These are phyloP conservation scores for Morpho helenor DNA, from an alignment of 2,888 invertebrate species.

Conservation along the genomic window DNA sequence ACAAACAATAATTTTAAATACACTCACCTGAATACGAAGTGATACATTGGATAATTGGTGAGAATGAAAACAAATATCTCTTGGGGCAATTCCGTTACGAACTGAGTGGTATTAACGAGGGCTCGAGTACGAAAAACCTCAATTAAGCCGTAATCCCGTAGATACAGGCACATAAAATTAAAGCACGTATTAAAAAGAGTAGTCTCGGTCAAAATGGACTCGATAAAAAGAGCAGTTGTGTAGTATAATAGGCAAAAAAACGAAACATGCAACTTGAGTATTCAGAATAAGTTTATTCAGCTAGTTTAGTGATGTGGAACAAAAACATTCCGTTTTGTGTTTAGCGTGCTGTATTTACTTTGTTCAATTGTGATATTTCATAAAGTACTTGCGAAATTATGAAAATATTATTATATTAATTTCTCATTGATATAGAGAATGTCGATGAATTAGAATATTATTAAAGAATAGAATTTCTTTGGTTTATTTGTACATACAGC, in stretches of 20 bases:
- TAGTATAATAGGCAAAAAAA: slow-evolving; percentile 33
- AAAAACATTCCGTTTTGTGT: too few species aligned
- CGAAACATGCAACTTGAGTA: neutral
- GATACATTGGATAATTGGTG: slow-evolving; percentile 13
- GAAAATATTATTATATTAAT: too few species aligned
- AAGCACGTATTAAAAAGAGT: slow-evolving; percentile 72
- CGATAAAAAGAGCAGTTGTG: slow-evolving; percentile 61
- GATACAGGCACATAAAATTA: slow-evolving; percentile 70
- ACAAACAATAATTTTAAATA: too few species aligned
- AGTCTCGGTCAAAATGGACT: slow-evolving; percentile 64
- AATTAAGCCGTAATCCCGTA: slow-evolving; percentile 59
- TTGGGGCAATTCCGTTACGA: slow-evolving; percentile 20
- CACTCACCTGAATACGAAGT: slow-evolving; percentile 2
- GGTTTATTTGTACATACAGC: too few species aligned
- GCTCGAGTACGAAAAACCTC: slow-evolving; percentile 51
- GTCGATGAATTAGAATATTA: too few species aligned
- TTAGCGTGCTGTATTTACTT: too few species aligned
- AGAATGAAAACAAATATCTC: slow-evolving; percentile 13
- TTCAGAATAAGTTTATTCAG: slow-evolving; percentile 2
- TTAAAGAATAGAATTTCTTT: too few species aligned
- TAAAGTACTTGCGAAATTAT: too few species aligned
- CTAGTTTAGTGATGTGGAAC: neutral
- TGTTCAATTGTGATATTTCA: too few species aligned
- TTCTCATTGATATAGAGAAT: too few species aligned
- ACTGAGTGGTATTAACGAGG: slow-evolving; percentile 39